phyloP scores from a whole-genome alignment of 2,797 vertebrate genomes.

The Helicolenus hilgendorfi region DNA sequence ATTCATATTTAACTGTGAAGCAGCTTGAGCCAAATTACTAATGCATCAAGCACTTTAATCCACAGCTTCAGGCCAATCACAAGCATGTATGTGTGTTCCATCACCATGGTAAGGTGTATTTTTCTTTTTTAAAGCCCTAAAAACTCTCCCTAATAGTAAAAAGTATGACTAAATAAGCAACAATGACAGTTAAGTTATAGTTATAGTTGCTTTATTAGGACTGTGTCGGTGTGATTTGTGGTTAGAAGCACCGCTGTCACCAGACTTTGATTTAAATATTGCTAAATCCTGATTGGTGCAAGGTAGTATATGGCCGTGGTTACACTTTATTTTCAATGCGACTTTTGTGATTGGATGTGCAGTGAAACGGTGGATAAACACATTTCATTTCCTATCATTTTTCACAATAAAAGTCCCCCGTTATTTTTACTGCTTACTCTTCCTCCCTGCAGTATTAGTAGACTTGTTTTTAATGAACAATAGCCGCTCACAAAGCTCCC shows the following conservation, averaged over 20 bases:
- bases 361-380: too few species aligned
- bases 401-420: neutral
- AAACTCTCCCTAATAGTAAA: neutral
- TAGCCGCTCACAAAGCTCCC: too few species aligned
- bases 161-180: neutral
- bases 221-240: neutral
- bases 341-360: too few species aligned
- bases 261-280: too few species aligned
- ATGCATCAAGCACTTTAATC: neutral
- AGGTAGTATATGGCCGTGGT: fast-evolving
- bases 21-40: neutral
- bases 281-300: too few species aligned
- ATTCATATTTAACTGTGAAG: neutral
- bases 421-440: neutral
- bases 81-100: neutral
- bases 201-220: neutral
- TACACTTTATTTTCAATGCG: too few species aligned
- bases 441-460: neutral
- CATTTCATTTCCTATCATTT: neutral
- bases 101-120: neutral
- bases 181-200: neutral
- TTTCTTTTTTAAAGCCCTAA: neutral
- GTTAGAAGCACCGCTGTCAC: too few species aligned
- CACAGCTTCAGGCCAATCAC: neutral
- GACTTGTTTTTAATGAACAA: too few species aligned